Base-by-base conservation (phyloP, 2,888 invertebrate genomes). In the Oeneis ivallda region DNA sequence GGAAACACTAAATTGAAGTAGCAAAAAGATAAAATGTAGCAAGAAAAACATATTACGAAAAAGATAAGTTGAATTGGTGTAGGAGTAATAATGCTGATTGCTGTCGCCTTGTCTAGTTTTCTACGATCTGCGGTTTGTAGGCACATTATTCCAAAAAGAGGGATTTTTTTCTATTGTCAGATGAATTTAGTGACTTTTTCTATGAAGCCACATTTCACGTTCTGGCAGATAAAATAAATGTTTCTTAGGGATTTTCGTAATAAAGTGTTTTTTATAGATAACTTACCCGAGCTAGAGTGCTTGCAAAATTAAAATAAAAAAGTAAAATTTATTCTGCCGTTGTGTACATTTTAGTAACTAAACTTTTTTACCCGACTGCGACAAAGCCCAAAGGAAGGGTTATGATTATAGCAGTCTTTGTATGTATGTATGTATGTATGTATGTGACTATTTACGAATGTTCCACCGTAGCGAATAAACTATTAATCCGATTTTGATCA, bases 121-220 rank as follows among this genome's bases (percentile, higher is more conserved):
- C 39, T 43, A 52, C 64, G 53, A 45, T 45, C 15, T 54, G 17
- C 39, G 45, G 50, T 63, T 50, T 32, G 56, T 60, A 68, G 56
- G 45, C 62, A 59, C 45, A 32, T 63, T 43, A 52, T 67, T 62
- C 45, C 50, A 57, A 61, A 68, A 66, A 68, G 60, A 56, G 60
- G 62, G 17, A 11, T 13, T 41, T 58, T 62, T 66, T 41, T 68
- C 56, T 57, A 19, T 62, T 45, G 49, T 54, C 62, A 34, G 53
- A 65, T 52, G 58, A 59, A 62, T 53, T 65, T 58, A 15, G 49
- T 41, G n/a, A 17, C 39, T 58, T 65, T 58, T 58, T 62, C 52
- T 43, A 47, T 62, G 49, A 54, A 45, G 19, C 39, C 34, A 58
- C 34, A 58, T 17, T 56, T 56, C 39, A 19, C 19, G 19, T 41